phyloP scores from a whole-genome alignment of 2,113 vertebrate species.

The Serilophus lunatus region DNA sequence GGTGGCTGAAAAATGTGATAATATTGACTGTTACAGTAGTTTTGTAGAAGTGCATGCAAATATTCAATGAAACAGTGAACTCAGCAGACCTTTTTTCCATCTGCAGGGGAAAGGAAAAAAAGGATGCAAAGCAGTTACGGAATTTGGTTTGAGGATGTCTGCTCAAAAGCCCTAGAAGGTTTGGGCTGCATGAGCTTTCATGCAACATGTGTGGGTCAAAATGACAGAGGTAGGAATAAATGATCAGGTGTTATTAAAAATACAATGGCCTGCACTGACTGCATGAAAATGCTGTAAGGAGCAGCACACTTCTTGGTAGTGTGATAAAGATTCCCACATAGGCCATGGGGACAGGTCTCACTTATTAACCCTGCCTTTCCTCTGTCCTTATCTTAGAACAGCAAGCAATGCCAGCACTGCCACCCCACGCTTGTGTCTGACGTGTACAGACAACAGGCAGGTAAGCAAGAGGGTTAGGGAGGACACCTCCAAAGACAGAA shows the following conservation, averaged over 20 bases:
- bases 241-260: neutral
- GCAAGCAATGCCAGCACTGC: neutral
- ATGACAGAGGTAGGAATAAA: neutral
- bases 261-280: fast-evolving
- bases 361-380: neutral
- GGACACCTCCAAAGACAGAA: neutral
- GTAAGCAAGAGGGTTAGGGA: neutral
- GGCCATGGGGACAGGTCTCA: neutral
- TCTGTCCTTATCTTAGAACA: slow-evolving; percentile 1
- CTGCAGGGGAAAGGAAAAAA: neutral
- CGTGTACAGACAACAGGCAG: neutral
- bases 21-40: neutral
- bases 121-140: neutral
- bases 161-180: neutral
- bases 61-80: neutral
- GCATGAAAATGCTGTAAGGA: neutral
- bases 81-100: neutral
- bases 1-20: neutral
- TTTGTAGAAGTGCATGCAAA: neutral
- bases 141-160: neutral
- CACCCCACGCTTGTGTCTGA: neutral
- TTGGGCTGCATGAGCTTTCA: neutral
- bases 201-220: neutral
- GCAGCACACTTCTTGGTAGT: fast-evolving
- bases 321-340: fast-evolving